Evolutionary conservation across 2,113 vertebrate genomes (phyloP), one percentile per base, ranked within the genome.

Genomic region (Oncorhynchus masou): DNA sequence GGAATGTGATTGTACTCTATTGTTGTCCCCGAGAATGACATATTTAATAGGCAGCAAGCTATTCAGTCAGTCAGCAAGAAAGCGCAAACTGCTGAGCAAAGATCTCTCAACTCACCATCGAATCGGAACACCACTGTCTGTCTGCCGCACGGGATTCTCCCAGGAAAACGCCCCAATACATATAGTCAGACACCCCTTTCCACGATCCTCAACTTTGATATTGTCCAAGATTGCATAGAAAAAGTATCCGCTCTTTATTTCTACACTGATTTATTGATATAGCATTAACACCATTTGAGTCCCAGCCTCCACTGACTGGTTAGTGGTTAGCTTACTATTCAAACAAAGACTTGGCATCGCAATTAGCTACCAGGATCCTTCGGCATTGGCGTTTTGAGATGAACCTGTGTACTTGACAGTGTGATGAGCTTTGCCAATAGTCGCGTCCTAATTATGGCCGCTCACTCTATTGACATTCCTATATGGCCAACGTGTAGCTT

Each of bases 141-240:
- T 54, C 51, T 54, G 51, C 1, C 51, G 12, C 29, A 60, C 4
- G 12, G 22, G 34, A 16, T 25, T 16, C 64, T 48, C n/a, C 51
- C 68, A 34, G 19, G 65, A 31, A 48, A 39, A 29, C 25, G 5
- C 20, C 27, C 31, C 34, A 11, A 65, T 15, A 27, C 9, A 45
- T 45, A 16, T 6, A 67, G 15, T 29, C n/a, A 25, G 71, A 73
- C 9, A 66, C 27, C 34, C 13, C 16, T 45, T 34, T 11, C 39
- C 6, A 31, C 20, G 1, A 24, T 34, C 3, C 16, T 9, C 72
- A 45, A 66, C 54, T 64, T 57, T 54, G 74, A 31, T 75, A 31
- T 39, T 48, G 25, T 48, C 34, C 68, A 75, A 75, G 73, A 68
- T 67, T 75, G 45, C 68, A 80, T 79, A 20, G 27, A 72, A 76